Evolutionary conservation across 1,140 invertebrate species (phyloP), one percentile per base, ranked within the genome.

Genomic region (Trichonephila clavipes): DNA sequence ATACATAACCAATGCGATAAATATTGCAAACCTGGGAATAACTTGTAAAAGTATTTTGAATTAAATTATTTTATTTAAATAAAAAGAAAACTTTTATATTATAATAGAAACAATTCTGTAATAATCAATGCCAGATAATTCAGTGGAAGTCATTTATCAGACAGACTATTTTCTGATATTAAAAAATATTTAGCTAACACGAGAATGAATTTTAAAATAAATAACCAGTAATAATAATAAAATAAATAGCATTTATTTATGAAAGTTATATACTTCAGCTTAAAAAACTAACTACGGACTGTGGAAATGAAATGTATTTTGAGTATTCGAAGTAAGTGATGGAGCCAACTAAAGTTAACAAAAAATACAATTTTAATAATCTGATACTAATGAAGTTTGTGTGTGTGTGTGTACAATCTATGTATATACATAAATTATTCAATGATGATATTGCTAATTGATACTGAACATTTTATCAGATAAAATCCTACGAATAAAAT

Each of bases 1-100:
- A 72, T 12, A 18, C 12, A 34, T 12, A 12, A 72, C 8, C 24
- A 72, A 28, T 5, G 28, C 69, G 28, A 72, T 24, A 72, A 72
- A 28, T 34, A 72, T 72, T 72, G 28, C 24, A 72, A 72, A 24
- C 69, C 10, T 28, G 34, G 34, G 34, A 77, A 16, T 77, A 19
- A 19, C 28, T 28, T 18, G 12, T 18, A 16, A 77, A 10, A 77
- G 16, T 77, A 34, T 77, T 77, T 18, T 28, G 28, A 34, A 77
- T 40, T 40, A 77, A 77, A 77, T 40, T 77, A 77, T 40, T 77
- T 77, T 34, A 77, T 77, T 77, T 77, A 77, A 77, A 77, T 77
- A 77, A 77, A 77, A 40, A 24, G 18, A 77, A 28, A 24, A 77
- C 34, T 77, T 77, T 28, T 28, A 18, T 40, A 19, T 77, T 77